Evolutionary conservation across 1,140 invertebrate genomes (phyloP).

Genomic region (Drosophila pectinifera): DNA sequence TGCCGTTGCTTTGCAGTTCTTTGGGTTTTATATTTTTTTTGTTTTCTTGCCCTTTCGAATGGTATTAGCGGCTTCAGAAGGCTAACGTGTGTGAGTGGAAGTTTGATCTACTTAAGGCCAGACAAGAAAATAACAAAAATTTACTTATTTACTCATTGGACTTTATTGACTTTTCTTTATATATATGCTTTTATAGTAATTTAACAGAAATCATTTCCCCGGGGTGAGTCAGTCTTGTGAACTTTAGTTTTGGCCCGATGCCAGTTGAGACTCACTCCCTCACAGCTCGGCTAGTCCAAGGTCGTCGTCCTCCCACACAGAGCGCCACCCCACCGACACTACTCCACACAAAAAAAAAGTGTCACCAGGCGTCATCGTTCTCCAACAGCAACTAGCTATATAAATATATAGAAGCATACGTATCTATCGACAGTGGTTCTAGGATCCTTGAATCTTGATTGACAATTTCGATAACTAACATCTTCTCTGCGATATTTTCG

Average conservation of each 20-base stretch:
- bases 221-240: conserved; percentile 40
- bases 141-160: conserved; percentile 3
- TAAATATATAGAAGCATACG: background rate
- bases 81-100: conserved; percentile 9
- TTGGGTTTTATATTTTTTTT: conserved; percentile 13
- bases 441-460: too few relatives aligned
- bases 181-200: too few relatives aligned
- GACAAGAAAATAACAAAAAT: conserved; percentile 9
- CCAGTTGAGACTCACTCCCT: conserved; percentile 18
- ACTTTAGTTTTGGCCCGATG: conserved; percentile 42
- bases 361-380: conserved; percentile 24
- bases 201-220: conserved; percentile 8
- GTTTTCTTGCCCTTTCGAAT: conserved; percentile 34
- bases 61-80: conserved; percentile 27
- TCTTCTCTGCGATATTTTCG: background rate
- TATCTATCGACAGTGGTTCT: conserved; percentile 20
- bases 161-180: too few relatives aligned
- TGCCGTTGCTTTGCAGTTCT: conserved; percentile 28
- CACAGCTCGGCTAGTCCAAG: conserved; percentile 47
- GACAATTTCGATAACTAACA: background rate
- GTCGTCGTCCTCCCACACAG: conserved; percentile 74
- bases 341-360: conserved; percentile 11
- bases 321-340: conserved; percentile 15
- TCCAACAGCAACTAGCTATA: conserved; percentile 6
- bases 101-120: conserved; percentile 37